A percentile compares a stretch with the other conserved stretches of the same genome.
These are phyloP conservation scores for Epistrophe grossulariae DNA, from an alignment of 2,888 invertebrate species.

Conservation along the genomic window DNA sequence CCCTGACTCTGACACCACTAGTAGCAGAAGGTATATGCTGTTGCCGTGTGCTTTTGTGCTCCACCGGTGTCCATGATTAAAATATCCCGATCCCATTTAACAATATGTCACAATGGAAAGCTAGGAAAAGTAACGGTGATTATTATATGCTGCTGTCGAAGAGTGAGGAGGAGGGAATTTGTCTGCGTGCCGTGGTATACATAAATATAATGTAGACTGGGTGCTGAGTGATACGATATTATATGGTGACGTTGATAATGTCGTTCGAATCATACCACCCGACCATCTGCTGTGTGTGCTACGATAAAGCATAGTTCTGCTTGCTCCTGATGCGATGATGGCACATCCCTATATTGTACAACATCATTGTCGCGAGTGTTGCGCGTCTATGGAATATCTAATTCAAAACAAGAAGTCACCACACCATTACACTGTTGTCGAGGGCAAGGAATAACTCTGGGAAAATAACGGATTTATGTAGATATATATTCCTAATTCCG, in stretches of 20 bases:
- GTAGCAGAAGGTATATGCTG: neutral
- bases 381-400: constrained; percentile 67
- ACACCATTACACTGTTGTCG: neutral
- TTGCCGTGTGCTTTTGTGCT: constrained; percentile 8
- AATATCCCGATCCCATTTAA: constrained; percentile 68
- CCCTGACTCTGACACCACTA: neutral
- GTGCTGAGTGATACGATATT: constrained; percentile 22
- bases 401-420: constrained; percentile 52
- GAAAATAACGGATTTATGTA: constrained; percentile 27
- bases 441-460: constrained; percentile 18
- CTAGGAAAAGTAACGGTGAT: constrained; percentile 26
- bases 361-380: constrained; percentile 3
- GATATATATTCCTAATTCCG: constrained; percentile 26
- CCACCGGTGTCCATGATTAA: constrained; percentile 55
- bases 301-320: neutral
- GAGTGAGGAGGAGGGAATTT: constrained; percentile 8
- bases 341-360: neutral
- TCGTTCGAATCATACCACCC: constrained; percentile 54
- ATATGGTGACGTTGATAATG: constrained; percentile 26
- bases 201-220: neutral
- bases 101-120: constrained; percentile 58
- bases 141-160: constrained; percentile 6
- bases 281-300: constrained; percentile 38
- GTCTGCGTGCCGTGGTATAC: neutral
- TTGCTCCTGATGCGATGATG: constrained; percentile 19